Conservation (phyloP, 2,888 invertebrate genomes). For the Mythimna lalbum region DNA sequence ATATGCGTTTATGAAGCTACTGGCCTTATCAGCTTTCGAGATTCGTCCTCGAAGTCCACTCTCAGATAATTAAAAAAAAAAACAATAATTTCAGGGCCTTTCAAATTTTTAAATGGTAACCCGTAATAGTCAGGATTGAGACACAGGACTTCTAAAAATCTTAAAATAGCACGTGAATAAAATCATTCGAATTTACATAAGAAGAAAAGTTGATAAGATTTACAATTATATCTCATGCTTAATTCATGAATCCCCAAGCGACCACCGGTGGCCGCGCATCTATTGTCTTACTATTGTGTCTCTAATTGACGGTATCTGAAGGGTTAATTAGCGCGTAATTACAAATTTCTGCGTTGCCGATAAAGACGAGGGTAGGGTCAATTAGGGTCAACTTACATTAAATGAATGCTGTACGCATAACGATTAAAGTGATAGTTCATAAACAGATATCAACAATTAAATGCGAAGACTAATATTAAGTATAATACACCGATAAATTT, state of each 20-base stretch:
- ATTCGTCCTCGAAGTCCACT: no score
- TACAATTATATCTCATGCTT: not conserved
- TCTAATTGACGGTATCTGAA: no score
- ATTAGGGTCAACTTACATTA: conserved; percentile 26
- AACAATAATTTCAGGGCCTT: no score
- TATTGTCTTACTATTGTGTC: no score
- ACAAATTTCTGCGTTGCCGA: conserved; percentile 3
- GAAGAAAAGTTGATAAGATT: not conserved
- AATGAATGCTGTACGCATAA: conserved; percentile 12
- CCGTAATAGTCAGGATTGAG: no score
- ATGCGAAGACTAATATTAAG: not conserved
- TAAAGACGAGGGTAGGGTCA: conserved; percentile 15
- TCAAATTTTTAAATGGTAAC: no score
- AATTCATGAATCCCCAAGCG: no score
- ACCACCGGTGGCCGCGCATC: no score
- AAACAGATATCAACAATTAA: not conserved
- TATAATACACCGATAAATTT: no score
- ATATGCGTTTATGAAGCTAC: no score
- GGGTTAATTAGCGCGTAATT: conserved; percentile 10
- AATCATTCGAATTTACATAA: not conserved
- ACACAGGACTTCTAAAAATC: not conserved
- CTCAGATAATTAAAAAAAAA: no score
- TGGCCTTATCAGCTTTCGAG: no score
- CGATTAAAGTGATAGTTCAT: conserved; percentile 10
- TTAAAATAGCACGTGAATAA: not conserved